Percentiles rank a stretch among this genome's conserved stretches.
Conservation (phyloP, 2,888 invertebrate species). For the Drosophila peninsularis region DNA sequence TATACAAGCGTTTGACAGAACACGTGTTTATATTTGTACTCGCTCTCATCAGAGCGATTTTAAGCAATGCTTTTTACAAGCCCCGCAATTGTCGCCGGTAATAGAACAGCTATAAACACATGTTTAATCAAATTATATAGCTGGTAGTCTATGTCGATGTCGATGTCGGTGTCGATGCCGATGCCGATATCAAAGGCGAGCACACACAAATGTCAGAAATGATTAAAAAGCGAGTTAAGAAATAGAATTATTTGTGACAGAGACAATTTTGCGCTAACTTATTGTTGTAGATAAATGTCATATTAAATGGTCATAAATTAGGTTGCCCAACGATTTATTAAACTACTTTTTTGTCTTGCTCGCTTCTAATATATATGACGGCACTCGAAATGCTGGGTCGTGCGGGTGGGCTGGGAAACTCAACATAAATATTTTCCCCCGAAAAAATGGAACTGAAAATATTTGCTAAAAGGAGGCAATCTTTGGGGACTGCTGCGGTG, state of each 20-base stretch:
- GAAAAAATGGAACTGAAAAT: slow-evolving; percentile 8
- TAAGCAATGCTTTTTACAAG: slow-evolving; percentile 18
- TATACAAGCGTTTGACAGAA: slow-evolving; percentile 57
- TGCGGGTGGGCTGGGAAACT: slow-evolving; percentile 56
- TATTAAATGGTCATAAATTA: slow-evolving; percentile 72
- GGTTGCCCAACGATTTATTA: slow-evolving; percentile 35
- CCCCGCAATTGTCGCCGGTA: slow-evolving; percentile 33
- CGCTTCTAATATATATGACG: slow-evolving; percentile 29
- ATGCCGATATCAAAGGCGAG: slow-evolving; percentile 6
- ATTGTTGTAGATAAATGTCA: slow-evolving; percentile 65
- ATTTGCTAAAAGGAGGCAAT: slow-evolving; percentile 51
- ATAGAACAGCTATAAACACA: slow-evolving; percentile 40
- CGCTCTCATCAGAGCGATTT: slow-evolving; percentile 50
- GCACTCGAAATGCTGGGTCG: slow-evolving; percentile 45
- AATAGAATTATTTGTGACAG: slow-evolving; percentile 52
- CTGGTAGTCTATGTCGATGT: slow-evolving; percentile 2
- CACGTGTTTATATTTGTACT: slow-evolving; percentile 76
- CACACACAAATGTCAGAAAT: slow-evolving; percentile 30
- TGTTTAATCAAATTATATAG: slow-evolving; percentile 45
- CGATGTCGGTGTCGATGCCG: background rate
- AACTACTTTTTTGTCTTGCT: slow-evolving; percentile 22
- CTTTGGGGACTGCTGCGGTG: slow-evolving; percentile 47
- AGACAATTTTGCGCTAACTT: slow-evolving; percentile 47
- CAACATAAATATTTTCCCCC: slow-evolving; percentile 14
- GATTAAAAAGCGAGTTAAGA: slow-evolving; percentile 39